Base-by-base conservation (phyloP, 2,888 invertebrate species). In the Dynastes maya region DNA sequence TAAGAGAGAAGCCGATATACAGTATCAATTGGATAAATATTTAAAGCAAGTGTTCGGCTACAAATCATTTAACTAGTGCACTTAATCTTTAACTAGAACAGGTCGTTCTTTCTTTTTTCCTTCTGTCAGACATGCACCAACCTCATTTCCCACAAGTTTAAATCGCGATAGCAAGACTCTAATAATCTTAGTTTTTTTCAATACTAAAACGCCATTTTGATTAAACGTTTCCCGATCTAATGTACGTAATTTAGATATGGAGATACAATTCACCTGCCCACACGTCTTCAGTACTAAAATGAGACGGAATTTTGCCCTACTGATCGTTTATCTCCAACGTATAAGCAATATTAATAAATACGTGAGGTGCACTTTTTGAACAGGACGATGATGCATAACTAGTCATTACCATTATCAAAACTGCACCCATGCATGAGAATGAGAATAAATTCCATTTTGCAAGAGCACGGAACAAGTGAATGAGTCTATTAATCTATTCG, bases 401-500 rank as follows among this genome's bases (percentile, higher is more conserved):
- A 70, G 78, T 78, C 67, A 68, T 77, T 78, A 72, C 61, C 72
- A 74, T 63, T 72, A 78, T 76, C 76, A 76, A 76, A 76, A 76
- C 68, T 78, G 78, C 78, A 72, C 78, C 72, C 63, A 64, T 77
- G 55, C 63, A 64, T 64, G 53, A 51, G 78, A 78, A 71, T 61
- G 78, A 71, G 61, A 78, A 78, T 78, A 71, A 71, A 78, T 78
- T 78, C 64, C 27, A 27, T 72, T 71, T 70, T 78, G 78, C 78
- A 72, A 78, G 72, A 71, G 72, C 51, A 63, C 64, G 45, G 63
- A 71, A 53, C 78, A 72, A 70, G 77, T 77, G 77, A 77, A 77
- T 70, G 71, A 71, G 65, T 40, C 71, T 64, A 78, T 78, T 78
- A 78, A 78, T 78, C 71, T 74, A 45, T 74, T 68, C 68, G 40